Base-by-base conservation (phyloP, 2,113 vertebrate species). In the Cranoglanis bouderius region DNA sequence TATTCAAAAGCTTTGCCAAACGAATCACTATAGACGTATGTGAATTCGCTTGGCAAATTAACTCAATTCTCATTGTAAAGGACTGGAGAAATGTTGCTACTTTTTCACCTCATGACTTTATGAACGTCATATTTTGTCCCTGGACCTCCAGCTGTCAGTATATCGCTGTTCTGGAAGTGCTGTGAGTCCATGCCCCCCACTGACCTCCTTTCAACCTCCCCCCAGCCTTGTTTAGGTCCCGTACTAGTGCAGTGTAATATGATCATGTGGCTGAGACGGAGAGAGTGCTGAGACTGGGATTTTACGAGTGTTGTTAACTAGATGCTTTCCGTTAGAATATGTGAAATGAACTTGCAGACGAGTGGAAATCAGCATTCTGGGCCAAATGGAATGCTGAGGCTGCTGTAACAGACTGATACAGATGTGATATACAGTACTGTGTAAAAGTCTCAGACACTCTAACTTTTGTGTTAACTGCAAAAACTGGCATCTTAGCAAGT, bases 131-230 rank as follows among this genome's bases (percentile, higher is more conserved):
- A 61, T 74, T 85, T 35, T 82, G 35, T 18, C 43, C 19, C 61
- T 40, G 32, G 32, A 86, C 35, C 85, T 91, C 91, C 91, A 93
- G 91, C 93, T 94, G 91, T 90, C 93, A 84, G 84, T 83, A 85
- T 89, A 91, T 92, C 38, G 12, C 24, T 51, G 75, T 89, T 78
- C 90, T 72, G 93, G 88, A 85, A 91, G 89, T 61, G 81, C 87
- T 26, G 93, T 91, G 90, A 72, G 88, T 80, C 43, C 61, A 92
- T 88, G 81, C 89, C 40, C 85, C 29, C 82, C 87, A 82, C 83
- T 83, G 72, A 85, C 89, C 89, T 82, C 90, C 61, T 46, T 65
- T 51, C 72, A 88, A 86, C 72, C n/a, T n/a, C 81, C 43, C 87
- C 61, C 24, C n/a, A 85, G 85, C 82, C 46, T 87, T 72, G 82